phyloP scores from a whole-genome alignment of 2,888 invertebrate species.

The Alviniconcha strummeri region DNA sequence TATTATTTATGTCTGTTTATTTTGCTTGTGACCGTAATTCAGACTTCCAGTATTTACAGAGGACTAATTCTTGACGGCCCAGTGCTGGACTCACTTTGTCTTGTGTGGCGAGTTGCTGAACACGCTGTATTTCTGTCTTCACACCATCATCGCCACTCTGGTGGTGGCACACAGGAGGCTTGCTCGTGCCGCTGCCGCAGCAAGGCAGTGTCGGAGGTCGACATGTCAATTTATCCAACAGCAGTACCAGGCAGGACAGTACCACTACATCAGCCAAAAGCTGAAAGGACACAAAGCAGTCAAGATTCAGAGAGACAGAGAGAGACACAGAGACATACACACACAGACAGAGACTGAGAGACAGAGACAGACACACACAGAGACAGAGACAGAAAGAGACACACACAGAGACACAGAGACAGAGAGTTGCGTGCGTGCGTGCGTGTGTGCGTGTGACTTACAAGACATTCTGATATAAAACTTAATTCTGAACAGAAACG shows the following conservation, averaged over 20 bases:
- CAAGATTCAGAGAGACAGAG: slow-evolving; percentile 10
- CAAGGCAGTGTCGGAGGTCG: not conserved
- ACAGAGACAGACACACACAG: not conserved
- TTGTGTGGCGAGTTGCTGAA: not conserved
- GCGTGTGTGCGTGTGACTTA: not conserved
- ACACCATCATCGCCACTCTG: not conserved
- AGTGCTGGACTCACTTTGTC: too few species aligned
- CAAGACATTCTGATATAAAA: too few species aligned
- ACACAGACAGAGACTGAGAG: slow-evolving; percentile 25
- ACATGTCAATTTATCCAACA: slow-evolving; percentile 7
- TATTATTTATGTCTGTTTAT: too few species aligned
- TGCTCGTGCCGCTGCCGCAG: not conserved
- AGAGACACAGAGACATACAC: slow-evolving; percentile 17
- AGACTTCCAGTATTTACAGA: too few species aligned
- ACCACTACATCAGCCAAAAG: slow-evolving; percentile 4
- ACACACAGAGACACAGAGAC: slow-evolving; percentile 14
- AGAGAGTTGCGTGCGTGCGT: not conserved
- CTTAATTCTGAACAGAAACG: not conserved
- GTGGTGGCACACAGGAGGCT: not conserved
- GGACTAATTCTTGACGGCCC: too few species aligned
- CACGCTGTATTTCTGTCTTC: slow-evolving; percentile 2
- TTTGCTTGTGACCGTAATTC: too few species aligned
- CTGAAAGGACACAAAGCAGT: not conserved
- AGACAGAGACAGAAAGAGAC: slow-evolving; percentile 17
- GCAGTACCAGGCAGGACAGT: not conserved